Conservation (phyloP, 2,888 invertebrate species). For the Trachelus iudaicus region DNA sequence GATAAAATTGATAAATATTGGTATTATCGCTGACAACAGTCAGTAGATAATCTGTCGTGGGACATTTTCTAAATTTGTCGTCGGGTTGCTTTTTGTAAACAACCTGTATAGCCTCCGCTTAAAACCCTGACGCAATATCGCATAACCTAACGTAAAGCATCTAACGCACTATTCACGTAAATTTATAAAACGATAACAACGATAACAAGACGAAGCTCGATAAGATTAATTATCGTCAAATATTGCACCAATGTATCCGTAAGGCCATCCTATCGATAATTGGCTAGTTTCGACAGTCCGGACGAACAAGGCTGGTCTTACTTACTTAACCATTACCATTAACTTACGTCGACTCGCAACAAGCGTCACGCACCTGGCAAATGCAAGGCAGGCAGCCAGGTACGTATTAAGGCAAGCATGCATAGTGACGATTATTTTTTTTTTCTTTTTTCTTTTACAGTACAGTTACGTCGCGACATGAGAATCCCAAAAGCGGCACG, state of each 20-base stretch:
- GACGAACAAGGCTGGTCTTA: neutral
- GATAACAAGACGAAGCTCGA: too few relatives aligned
- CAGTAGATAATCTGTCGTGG: too few relatives aligned
- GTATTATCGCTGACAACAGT: neutral
- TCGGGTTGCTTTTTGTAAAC: too few relatives aligned
- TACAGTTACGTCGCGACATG: neutral
- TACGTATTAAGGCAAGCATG: neutral
- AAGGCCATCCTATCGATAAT: neutral
- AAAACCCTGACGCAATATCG: neutral
- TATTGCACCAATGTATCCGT: neutral
- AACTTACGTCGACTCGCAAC: constrained; percentile 29
- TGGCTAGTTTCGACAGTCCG: neutral
- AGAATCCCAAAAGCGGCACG: neutral
- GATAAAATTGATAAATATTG: neutral
- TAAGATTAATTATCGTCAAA: neutral
- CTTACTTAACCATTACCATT: neutral
- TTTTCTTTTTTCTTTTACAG: constrained; percentile 27
- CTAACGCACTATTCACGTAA: too few relatives aligned
- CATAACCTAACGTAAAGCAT: too few relatives aligned
- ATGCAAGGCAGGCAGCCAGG: neutral
- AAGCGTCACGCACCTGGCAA: constrained; percentile 39
- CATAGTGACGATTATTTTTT: constrained; percentile 11
- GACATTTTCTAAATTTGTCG: too few relatives aligned
- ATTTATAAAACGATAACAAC: too few relatives aligned
- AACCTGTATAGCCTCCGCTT: neutral